Percentiles rank a stretch among this genome's conserved stretches.
phyloP scores from a whole-genome alignment of 2,113 vertebrate genomes.

The Tachysurus fulvidraco region DNA sequence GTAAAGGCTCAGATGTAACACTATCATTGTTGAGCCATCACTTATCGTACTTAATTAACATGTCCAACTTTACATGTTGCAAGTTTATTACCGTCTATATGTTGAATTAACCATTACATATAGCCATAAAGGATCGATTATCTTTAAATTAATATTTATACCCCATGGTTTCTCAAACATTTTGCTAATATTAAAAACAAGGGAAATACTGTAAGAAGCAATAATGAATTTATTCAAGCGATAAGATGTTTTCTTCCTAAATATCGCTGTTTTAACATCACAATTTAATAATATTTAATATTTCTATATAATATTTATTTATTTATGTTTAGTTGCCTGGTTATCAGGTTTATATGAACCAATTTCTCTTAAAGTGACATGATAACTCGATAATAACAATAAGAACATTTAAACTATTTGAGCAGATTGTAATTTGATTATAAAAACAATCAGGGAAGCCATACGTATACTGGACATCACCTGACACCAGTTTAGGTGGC shows the following conservation, averaged over 20 bases:
- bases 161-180: background rate
- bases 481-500: background rate
- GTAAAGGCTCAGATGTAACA: background rate
- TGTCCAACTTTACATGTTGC: background rate
- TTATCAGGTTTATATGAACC: background rate
- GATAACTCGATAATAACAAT: background rate
- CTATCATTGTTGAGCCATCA: background rate
- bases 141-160: background rate
- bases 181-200: background rate
- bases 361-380: background rate
- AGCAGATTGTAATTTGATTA: background rate
- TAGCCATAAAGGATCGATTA: background rate
- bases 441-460: background rate
- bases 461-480: background rate
- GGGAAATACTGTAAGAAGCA: background rate
- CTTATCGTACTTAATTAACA: background rate
- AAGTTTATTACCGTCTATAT: background rate
- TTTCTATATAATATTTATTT: background rate
- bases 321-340: background rate
- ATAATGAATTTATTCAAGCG: background rate
- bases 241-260: background rate
- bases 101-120: background rate
- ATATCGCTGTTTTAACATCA: background rate
- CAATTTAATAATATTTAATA: background rate
- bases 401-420: background rate